A percentile compares a stretch with the other conserved stretches of the same genome.
phyloP scores from a whole-genome alignment of 2,113 vertebrate species.

The Acrocephalus arundinaceus region DNA sequence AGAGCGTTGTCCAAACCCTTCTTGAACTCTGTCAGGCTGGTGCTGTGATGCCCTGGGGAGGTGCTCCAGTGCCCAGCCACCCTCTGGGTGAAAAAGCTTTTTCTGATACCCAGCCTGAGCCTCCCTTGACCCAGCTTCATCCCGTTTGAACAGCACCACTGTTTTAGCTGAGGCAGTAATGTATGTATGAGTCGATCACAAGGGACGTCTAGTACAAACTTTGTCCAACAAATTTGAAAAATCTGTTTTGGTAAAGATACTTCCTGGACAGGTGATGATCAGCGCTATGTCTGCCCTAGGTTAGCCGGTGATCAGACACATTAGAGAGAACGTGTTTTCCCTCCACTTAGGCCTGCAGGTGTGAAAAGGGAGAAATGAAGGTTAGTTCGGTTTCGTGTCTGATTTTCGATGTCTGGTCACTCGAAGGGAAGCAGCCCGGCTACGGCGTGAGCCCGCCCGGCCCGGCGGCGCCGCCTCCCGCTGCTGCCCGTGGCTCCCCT shows the following conservation, averaged over 20 bases:
- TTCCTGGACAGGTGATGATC: rapidly evolving
- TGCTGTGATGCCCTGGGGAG: background rate
- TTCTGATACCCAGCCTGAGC: rapidly evolving
- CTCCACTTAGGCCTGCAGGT: background rate
- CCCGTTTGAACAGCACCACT: background rate
- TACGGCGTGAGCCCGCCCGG: rapidly evolving
- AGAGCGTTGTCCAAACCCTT: rapidly evolving
- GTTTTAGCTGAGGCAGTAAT: background rate
- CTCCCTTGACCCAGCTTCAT: background rate
- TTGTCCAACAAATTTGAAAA: background rate
- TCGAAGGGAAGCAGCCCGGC: rapidly evolving
- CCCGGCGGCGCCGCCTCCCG: background rate
- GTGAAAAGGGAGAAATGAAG: background rate
- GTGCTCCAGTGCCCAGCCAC: background rate
- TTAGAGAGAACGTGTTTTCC: rapidly evolving
- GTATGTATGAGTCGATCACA: background rate
- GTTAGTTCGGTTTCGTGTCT: rapidly evolving
- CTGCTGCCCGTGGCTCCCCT: no score
- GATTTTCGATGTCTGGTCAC: rapidly evolving
- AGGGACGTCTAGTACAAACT: background rate
- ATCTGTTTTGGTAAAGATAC: no score
- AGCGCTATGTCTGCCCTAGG: background rate
- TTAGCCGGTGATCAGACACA: rapidly evolving
- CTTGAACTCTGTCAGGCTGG: background rate
- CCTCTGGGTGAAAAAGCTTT: background rate